Evolutionary conservation across 1,140 invertebrate species (phyloP).

Genomic region (Hylaeus volcanicus): DNA sequence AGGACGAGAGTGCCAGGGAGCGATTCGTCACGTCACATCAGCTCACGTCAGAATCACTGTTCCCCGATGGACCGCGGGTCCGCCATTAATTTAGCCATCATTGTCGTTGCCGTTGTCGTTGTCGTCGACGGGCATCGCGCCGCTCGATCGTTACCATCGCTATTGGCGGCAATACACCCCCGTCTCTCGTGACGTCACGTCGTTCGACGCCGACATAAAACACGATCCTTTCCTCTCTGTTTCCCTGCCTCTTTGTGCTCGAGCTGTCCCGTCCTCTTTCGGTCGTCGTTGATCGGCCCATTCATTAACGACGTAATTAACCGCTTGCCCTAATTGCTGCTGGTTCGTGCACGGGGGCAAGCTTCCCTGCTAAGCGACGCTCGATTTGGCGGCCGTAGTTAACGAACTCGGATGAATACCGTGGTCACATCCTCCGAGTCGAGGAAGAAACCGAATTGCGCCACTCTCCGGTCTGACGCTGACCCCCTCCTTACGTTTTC

Average conservation of each 20-base stretch:
- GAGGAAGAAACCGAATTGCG: conserved; percentile 26
- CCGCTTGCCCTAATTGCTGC: conserved; percentile 51
- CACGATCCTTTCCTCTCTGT: background rate
- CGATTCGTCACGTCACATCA: conserved; percentile 43
- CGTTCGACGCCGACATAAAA: conserved; percentile 14
- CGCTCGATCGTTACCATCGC: conserved; percentile 21
- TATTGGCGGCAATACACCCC: conserved; percentile 1
- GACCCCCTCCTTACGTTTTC: no score
- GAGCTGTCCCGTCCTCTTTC: background rate
- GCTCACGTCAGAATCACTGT: conserved; percentile 40
- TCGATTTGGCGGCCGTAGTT: conserved; percentile 35
- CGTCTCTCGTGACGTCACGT: background rate
- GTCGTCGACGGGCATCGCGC: conserved; percentile 1
- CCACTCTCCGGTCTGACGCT: background rate
- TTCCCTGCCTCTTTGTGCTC: background rate
- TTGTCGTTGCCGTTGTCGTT: conserved; percentile 21
- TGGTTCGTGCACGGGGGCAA: background rate
- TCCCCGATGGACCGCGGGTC: conserved; percentile 18
- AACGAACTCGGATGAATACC: conserved; percentile 31
- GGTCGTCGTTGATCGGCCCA: conserved; percentile 26
- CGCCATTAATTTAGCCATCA: conserved; percentile 38
- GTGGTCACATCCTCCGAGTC: background rate
- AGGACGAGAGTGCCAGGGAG: conserved; percentile 1
- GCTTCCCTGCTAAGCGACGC: conserved; percentile 18
- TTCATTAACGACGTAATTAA: conserved; percentile 57